These are phyloP conservation scores for Hemichromis elongatus DNA, from an alignment of 2,113 vertebrate species.

Conservation along the genomic window DNA sequence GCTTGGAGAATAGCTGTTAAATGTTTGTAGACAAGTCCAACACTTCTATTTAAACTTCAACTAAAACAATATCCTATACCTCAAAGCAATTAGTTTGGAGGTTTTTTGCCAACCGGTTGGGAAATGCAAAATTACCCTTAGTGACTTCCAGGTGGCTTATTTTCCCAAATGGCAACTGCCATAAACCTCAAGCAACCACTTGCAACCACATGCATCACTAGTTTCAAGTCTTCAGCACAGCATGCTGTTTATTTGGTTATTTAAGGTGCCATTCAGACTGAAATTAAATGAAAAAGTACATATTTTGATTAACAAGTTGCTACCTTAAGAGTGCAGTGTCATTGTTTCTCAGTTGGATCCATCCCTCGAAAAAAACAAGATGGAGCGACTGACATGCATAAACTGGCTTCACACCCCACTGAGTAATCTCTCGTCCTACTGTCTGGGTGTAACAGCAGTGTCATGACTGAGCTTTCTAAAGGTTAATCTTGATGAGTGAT, in stretches of 20 bases:
- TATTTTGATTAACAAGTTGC: background rate
- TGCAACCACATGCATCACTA: background rate
- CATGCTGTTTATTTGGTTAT: background rate
- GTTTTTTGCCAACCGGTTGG: background rate
- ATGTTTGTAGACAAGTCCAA: background rate
- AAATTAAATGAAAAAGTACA: fast-evolving
- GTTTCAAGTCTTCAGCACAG: background rate
- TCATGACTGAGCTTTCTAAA: background rate
- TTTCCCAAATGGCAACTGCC: background rate
- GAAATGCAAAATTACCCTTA: background rate
- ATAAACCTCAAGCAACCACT: background rate
- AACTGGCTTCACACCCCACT: background rate
- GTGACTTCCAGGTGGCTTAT: background rate
- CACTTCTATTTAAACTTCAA: background rate
- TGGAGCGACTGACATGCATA: background rate
- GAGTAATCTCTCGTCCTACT: background rate
- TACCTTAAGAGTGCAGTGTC: background rate
- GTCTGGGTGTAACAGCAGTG: background rate
- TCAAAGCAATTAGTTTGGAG: background rate
- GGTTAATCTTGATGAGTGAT: background rate
- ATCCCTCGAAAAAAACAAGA: too few species aligned
- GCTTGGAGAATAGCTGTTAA: background rate
- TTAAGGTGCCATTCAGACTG: background rate
- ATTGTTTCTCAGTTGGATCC: background rate
- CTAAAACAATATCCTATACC: background rate